Evolutionary conservation across 2,797 vertebrate species (phyloP), one percentile per base, ranked within the genome.

Genomic region (Trachurus trachurus): DNA sequence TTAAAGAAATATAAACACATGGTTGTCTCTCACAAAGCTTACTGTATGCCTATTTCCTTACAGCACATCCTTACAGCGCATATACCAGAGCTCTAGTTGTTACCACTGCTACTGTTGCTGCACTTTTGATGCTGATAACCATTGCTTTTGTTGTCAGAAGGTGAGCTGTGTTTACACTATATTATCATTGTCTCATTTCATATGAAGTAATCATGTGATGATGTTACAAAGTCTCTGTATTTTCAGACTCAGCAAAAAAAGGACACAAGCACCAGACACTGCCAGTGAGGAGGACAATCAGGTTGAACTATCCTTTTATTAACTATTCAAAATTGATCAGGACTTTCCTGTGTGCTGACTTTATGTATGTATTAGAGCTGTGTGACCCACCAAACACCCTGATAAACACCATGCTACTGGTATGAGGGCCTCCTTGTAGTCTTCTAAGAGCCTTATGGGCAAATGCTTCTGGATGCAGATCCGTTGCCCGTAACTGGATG

Each of bases 181-280:
- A 6, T 15, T 44, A 34, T 40, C 15, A 12, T 26, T 58, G 10
- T 26, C 26, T 26, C 3, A n/a, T 53, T 22, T 78, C 16, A 49
- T 19, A 4, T 15, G 5, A 1, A 0, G 9, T 0, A 0, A 59
- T 49, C 2, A 57, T 54, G 6, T 42, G 9, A 44, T 29, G 31
- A 67, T n/a, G 6, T 5, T 39, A 54, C n/a, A 52, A 60, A 37
- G 12, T 57, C 68, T 42, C 1, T 75, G 10, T 56, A 5, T 84
- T 82, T 83, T 66, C 59, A 83, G 73, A 54, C 6, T 42, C 16
- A 31, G 5, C 26, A 68, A 21, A 61, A 72, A 31, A 17, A 70
- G 6, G 5, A 66, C 1, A 16, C 45, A 7, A 7, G 8, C 21
- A 34, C 19, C 17, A 21, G 49, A 58, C n/a, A 16, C 37, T 4